Conservation (phyloP, 2,797 vertebrate species). For the Sarcoramphus papa region DNA sequence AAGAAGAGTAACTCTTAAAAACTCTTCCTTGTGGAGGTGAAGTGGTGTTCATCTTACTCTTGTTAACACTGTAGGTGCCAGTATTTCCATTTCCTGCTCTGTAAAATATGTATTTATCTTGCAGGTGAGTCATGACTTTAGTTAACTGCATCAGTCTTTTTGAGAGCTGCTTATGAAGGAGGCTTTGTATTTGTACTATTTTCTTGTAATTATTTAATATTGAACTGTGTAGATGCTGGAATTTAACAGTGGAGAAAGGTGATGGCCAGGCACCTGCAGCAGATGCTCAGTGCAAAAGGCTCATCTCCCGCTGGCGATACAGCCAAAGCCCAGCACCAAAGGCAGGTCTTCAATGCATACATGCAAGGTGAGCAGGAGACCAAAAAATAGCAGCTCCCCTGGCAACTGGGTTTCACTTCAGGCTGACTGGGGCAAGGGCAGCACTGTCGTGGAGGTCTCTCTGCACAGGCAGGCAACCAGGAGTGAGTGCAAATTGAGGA, state of each 20-base stretch:
- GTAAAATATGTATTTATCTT: not conserved
- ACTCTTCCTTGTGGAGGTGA: not conserved
- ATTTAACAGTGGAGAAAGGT: not conserved
- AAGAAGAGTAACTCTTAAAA: not conserved
- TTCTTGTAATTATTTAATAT: not conserved
- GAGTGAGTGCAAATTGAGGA: not conserved
- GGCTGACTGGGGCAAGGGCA: not conserved
- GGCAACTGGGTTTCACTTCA: not conserved
- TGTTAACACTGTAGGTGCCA: not conserved
- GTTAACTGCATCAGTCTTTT: not conserved
- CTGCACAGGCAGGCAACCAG: not conserved
- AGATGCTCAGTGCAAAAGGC: not conserved
- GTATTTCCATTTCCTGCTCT: not conserved
- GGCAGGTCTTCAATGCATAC: not conserved
- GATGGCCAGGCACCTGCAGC: not conserved
- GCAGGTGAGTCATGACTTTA: not conserved
- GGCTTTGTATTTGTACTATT: not conserved
- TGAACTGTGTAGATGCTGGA: not conserved
- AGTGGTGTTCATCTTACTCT: not conserved
- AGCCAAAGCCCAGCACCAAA: not conserved
- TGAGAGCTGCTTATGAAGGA: not conserved
- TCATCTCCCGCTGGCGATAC: accelerated
- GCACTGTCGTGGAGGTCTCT: not conserved
- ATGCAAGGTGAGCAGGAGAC: not conserved
- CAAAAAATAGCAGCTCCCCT: not conserved